Conservation (phyloP, 1,140 invertebrate genomes). For the Lordiphosa clarofinis region DNA sequence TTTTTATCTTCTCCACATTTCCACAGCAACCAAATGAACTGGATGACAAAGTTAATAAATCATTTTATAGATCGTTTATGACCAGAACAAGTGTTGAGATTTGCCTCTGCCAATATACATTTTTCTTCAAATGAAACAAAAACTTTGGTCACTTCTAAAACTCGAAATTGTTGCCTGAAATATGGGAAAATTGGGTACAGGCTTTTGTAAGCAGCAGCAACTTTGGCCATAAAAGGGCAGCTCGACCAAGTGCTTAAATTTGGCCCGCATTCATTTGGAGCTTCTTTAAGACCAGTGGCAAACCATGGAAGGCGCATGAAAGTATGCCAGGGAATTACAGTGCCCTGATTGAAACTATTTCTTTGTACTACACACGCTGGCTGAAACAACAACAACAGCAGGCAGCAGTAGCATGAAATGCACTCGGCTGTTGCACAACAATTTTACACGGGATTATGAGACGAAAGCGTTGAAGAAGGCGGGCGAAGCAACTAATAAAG, state of each 20-base stretch:
- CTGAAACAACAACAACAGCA: slow-evolving; percentile 7
- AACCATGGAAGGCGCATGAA: slow-evolving; percentile 22
- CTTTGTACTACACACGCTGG: slow-evolving; percentile 41
- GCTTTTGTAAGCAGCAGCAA: too few relatives aligned
- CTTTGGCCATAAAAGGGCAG: background rate
- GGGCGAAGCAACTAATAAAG: slow-evolving; percentile 64
- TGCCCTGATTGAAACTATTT: slow-evolving; percentile 75
- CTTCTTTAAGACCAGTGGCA: slow-evolving; percentile 3
- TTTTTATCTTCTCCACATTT: too few relatives aligned
- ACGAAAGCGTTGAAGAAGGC: slow-evolving; percentile 15
- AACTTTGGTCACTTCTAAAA: too few relatives aligned
- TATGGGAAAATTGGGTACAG: too few relatives aligned
- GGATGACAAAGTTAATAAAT: too few relatives aligned
- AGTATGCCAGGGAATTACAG: slow-evolving; percentile 49
- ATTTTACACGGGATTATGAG: slow-evolving; percentile 69
- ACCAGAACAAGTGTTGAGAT: too few relatives aligned
- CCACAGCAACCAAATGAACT: too few relatives aligned
- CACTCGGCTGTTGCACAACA: slow-evolving; percentile 64
- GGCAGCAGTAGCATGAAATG: slow-evolving; percentile 44
- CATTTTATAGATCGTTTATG: too few relatives aligned
- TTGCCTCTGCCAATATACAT: too few relatives aligned
- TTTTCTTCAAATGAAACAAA: too few relatives aligned
- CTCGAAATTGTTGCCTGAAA: too few relatives aligned
- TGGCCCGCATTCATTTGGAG: slow-evolving; percentile 13
- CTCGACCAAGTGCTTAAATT: slow-evolving; percentile 4